Evolutionary conservation across 2,113 vertebrate species (phyloP).

Genomic region (Psettodes erumei): DNA sequence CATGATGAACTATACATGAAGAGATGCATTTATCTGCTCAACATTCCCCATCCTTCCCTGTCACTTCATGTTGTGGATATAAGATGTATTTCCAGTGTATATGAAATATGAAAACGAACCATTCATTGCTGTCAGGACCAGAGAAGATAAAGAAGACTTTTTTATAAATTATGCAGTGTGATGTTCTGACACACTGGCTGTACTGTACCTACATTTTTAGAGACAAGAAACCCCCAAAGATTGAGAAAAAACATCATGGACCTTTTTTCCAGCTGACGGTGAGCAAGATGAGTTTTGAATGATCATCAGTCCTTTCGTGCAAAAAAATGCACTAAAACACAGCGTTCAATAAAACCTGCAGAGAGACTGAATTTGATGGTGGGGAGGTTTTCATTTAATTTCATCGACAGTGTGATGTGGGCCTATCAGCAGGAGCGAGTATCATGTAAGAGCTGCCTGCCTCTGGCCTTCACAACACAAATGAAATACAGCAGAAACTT

Average conservation of each 20-base stretch:
- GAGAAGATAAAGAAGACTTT: neutral
- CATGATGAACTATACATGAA: too few species aligned
- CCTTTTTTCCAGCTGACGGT: neutral
- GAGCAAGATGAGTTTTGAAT: constrained; percentile 14
- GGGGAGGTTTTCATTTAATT: constrained; percentile 14
- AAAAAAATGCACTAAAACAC: neutral
- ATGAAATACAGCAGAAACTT: neutral
- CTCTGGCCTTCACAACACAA: neutral
- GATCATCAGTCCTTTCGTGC: too few species aligned
- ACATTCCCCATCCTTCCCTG: too few species aligned
- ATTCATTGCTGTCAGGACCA: too few species aligned
- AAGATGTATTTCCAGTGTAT: neutral
- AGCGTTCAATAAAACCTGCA: neutral
- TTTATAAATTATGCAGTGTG: neutral
- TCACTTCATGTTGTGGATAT: neutral
- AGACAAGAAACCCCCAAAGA: too few species aligned
- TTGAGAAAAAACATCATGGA: too few species aligned
- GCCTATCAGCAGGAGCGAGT: neutral
- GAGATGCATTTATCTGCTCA: too few species aligned
- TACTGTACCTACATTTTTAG: neutral
- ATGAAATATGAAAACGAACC: neutral
- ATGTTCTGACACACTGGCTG: neutral
- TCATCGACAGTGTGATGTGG: neutral
- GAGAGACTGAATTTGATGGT: constrained; percentile 26
- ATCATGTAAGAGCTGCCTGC: neutral